A percentile compares a stretch with the other conserved stretches of the same genome.
These are phyloP conservation scores for Leptarthrus brevirostris DNA, from an alignment of 2,888 invertebrate genomes.

Conservation along the genomic window DNA sequence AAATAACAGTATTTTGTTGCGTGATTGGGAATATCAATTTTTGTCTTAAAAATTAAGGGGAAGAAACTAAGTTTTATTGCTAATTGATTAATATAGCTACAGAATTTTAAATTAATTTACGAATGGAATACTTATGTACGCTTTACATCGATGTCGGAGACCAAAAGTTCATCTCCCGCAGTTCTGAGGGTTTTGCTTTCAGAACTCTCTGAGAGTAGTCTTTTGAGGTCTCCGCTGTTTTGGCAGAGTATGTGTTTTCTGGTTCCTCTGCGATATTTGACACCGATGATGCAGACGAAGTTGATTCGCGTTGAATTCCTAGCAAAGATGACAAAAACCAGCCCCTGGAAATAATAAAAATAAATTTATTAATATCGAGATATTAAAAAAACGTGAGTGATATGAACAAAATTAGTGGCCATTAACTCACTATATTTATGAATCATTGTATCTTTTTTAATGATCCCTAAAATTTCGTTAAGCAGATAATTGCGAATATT, in stretches of 20 bases:
- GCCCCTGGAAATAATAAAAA: slow-evolving; percentile 67
- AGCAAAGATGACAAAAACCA: slow-evolving; percentile 77
- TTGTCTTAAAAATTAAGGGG: background rate
- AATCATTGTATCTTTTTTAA: too few relatives aligned
- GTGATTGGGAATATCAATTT: background rate
- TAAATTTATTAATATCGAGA: too few relatives aligned
- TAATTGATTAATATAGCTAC: background rate
- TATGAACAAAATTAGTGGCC: too few relatives aligned
- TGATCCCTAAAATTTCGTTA: too few relatives aligned
- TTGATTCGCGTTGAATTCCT: slow-evolving; percentile 73
- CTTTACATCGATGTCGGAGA: slow-evolving; percentile 84
- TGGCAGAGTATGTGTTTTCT: slow-evolving; percentile 56
- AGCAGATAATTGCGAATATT: too few relatives aligned
- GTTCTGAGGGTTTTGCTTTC: slow-evolving; percentile 76
- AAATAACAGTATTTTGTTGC: too few relatives aligned
- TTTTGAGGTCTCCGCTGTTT: slow-evolving; percentile 59
- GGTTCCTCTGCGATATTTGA: slow-evolving; percentile 73
- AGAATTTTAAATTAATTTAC: background rate
- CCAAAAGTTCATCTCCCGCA: slow-evolving; percentile 87
- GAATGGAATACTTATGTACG: background rate
- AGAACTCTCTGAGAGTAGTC: slow-evolving; percentile 62
- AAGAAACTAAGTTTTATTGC: background rate
- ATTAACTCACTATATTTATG: too few relatives aligned
- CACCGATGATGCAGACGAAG: slow-evolving; percentile 69
- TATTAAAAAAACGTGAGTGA: too few relatives aligned